Evolutionary conservation across 1,140 invertebrate species (phyloP).

Genomic region (Zaprionus capensis): DNA sequence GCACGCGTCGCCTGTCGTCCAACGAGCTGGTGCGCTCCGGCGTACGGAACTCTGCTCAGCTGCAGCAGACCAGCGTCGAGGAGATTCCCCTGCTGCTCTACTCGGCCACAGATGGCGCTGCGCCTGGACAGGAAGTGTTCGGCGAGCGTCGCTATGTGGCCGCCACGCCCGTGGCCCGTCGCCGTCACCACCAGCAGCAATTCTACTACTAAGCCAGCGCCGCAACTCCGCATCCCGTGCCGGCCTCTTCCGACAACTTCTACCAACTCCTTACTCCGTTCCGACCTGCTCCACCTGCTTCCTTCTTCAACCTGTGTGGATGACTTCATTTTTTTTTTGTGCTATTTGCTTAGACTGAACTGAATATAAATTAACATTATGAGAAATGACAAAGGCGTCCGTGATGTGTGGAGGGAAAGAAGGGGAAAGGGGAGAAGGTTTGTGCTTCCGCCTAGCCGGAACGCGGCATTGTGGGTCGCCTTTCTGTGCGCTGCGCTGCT

Average conservation of each 20-base stretch:
- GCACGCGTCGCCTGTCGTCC: conserved; percentile 60
- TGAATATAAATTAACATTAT: conserved; percentile 83
- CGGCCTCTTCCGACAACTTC: not conserved
- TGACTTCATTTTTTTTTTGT: conserved; percentile 61
- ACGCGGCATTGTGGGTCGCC: conserved; percentile 10
- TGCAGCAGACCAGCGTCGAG: conserved; percentile 74
- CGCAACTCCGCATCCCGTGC: not conserved
- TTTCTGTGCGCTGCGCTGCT: conserved; percentile 22
- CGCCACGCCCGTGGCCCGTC: conserved; percentile 65
- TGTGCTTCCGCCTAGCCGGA: conserved; percentile 39
- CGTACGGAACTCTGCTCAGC: conserved; percentile 58
- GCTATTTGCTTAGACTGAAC: conserved; percentile 74
- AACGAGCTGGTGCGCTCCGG: conserved; percentile 67
- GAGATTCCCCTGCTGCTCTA: conserved; percentile 78
- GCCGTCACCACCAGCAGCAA: conserved; percentile 49
- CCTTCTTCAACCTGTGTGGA: conserved; percentile 32
- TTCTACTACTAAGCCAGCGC: conserved; percentile 42
- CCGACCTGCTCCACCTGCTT: conserved; percentile 1
- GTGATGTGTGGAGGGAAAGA: conserved; percentile 36
- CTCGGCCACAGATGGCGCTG: conserved; percentile 65
- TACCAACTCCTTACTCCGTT: not conserved
- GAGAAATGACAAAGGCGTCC: conserved; percentile 74
- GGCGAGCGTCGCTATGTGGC: conserved; percentile 66
- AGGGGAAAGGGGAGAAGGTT: not conserved
- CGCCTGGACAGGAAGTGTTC: conserved; percentile 30